A percentile compares a stretch with the other conserved stretches of the same genome.
Conservation (phyloP, 2,888 invertebrate genomes). For the Gastracanthus pulcherrimus region DNA sequence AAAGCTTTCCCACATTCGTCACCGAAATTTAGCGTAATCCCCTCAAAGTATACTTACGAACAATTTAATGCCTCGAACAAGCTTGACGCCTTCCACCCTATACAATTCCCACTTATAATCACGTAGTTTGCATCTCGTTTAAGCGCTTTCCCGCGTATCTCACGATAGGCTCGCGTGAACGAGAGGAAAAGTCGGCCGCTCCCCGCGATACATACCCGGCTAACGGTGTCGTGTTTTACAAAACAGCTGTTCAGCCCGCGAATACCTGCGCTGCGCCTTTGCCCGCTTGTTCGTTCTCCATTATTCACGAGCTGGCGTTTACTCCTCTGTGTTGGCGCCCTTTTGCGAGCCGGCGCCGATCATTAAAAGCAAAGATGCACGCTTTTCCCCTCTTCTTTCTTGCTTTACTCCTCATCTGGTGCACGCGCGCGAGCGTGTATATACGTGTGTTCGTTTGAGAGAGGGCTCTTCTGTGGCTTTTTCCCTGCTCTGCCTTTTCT, state of each 20-base stretch:
- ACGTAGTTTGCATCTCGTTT: too few species aligned
- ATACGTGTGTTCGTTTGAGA: neutral
- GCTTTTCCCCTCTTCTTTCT: neutral
- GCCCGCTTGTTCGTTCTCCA: neutral
- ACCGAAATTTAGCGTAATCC: too few species aligned
- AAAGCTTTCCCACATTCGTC: too few species aligned
- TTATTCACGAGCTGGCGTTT: neutral
- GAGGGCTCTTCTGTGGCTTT: neutral
- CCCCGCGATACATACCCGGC: too few species aligned
- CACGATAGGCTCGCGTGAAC: too few species aligned
- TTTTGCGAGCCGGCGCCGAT: neutral
- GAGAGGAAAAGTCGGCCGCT: too few species aligned
- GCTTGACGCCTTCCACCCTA: too few species aligned
- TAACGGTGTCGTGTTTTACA: neutral
- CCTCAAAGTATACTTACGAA: too few species aligned
- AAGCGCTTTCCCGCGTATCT: too few species aligned
- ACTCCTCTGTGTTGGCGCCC: neutral
- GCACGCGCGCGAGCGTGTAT: neutral
- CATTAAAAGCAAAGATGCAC: slow-evolving; percentile 2
- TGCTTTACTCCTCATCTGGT: neutral
- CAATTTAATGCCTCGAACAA: too few species aligned
- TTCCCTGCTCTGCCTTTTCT: neutral
- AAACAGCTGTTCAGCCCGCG: neutral
- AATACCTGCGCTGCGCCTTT: neutral
- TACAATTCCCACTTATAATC: too few species aligned